Conservation (phyloP, 2,113 vertebrate species). For the Oncorhynchus masou region DNA sequence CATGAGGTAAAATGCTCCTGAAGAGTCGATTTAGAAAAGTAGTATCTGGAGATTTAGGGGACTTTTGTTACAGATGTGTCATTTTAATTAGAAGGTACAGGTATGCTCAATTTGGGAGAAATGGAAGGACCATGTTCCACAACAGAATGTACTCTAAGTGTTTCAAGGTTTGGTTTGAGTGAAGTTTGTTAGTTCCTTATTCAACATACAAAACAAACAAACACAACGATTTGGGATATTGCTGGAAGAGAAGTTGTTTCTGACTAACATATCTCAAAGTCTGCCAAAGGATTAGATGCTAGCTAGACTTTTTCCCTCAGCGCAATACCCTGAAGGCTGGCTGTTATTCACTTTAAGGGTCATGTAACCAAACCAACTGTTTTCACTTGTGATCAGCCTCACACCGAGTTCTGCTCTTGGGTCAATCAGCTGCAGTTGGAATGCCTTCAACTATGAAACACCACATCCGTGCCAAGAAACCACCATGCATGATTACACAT, state of each 20-base stretch:
- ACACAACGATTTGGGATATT: neutral
- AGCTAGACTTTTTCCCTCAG: neutral
- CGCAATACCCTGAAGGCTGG: neutral
- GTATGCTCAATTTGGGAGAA: neutral
- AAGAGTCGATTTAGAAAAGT: neutral
- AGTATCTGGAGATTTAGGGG: neutral
- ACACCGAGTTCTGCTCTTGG: constrained; percentile 7
- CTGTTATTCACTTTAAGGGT: neutral
- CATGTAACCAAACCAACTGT: neutral
- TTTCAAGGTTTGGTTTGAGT: neutral
- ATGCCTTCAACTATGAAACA: constrained; percentile 7
- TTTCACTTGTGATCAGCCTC: constrained; percentile 2
- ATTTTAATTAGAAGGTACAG: neutral
- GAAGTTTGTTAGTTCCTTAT: too few species aligned
- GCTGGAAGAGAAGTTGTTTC: neutral
- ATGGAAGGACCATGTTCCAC: neutral
- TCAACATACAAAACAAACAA: neutral
- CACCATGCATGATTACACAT: constrained; percentile 34
- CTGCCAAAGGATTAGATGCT: neutral
- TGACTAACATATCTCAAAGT: neutral
- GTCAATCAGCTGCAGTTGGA: constrained; percentile 38
- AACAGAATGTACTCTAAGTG: neutral
- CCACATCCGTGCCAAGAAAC: constrained; percentile 15
- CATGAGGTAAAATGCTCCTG: neutral
- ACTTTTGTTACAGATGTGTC: neutral